Percentiles rank a stretch among this genome's conserved stretches.
phyloP scores from a whole-genome alignment of 2,797 vertebrate species.

The Pantherophis alleghaniensis region DNA sequence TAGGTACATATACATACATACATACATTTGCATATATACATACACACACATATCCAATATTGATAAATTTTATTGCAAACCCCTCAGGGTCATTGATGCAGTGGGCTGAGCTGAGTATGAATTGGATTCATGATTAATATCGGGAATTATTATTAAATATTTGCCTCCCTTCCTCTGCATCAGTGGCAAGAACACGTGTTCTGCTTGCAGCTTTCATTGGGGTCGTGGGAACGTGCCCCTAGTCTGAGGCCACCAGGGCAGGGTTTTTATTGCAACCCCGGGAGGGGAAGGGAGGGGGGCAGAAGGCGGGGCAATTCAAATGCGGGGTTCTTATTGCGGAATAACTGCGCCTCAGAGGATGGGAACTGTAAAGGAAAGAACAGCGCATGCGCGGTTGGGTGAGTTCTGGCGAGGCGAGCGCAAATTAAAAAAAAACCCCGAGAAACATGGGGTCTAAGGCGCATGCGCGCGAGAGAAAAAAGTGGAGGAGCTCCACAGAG shows the following conservation, averaged over 20 bases:
- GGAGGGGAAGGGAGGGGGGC: neutral
- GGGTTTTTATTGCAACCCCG: neutral
- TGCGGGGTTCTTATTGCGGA: neutral
- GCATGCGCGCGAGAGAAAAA: neutral
- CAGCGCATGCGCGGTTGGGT: neutral
- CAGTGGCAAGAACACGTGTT: neutral
- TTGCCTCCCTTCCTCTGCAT: neutral
- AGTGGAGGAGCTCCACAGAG: neutral
- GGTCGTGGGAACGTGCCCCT: neutral
- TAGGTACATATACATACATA: too few species aligned
- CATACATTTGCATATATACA: too few species aligned
- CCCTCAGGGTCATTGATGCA: neutral
- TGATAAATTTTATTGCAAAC: neutral
- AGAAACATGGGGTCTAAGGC: neutral
- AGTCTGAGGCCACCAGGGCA: accelerated
- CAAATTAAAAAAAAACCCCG: neutral
- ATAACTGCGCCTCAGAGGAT: neutral
- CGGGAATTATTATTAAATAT: neutral
- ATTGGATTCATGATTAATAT: neutral
- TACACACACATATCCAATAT: neutral
- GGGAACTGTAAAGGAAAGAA: neutral
- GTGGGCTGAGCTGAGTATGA: accelerated
- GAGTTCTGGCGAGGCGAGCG: neutral
- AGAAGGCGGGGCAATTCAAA: neutral
- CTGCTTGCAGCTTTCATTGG: accelerated